Evolutionary conservation across 1,140 invertebrate species (phyloP), one percentile per base, ranked within the genome.

Genomic region (Rhopalosiphum padi): DNA sequence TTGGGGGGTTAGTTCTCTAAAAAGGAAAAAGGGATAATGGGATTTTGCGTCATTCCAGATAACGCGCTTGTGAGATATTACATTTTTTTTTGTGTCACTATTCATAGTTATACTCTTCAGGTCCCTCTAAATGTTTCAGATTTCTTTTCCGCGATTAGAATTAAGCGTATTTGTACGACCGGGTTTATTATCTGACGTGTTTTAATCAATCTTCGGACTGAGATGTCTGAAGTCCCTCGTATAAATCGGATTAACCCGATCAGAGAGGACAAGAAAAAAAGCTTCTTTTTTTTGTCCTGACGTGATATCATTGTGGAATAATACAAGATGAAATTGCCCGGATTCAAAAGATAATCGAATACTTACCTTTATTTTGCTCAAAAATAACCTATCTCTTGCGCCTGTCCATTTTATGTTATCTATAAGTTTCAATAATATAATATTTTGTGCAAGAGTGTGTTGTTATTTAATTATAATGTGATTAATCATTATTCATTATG

Each of bases 201-300:
- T 82, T 83, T 92, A 92, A 83, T 92, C 91, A 92, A 92, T 92
- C 91, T 92, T 51, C n/a, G 43, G 90, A 91, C 90, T 25, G 22
- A 77, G 41, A 91, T 30, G 41, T 91, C 37, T 85, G 35, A 41
- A 85, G 41, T 68, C 30, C 46, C 68, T 48, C 91, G 46, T 82
- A 77, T 77, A 92, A 92, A 83, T 92, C 91, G 60, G 91, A 92
- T 92, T 92, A 92, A 85, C 55, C 77, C 46, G n/a, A 92, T 37
- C 68, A 9, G 60, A 30, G n/a, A 87, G n/a, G 30, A 87, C 43
- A 35, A 30, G 48, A 55, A 55, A 89, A 51, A 41, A 89, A 55
- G 23, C 18, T n/a, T 89, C n/a, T 25, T 46, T 51, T 86, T 7
- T n/a, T 35, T 53, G 5, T 86, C 15, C 25, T 11, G 25, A 6